Evolutionary conservation across 2,888 invertebrate genomes (phyloP).

Genomic region (Scrobipalpa costella): DNA sequence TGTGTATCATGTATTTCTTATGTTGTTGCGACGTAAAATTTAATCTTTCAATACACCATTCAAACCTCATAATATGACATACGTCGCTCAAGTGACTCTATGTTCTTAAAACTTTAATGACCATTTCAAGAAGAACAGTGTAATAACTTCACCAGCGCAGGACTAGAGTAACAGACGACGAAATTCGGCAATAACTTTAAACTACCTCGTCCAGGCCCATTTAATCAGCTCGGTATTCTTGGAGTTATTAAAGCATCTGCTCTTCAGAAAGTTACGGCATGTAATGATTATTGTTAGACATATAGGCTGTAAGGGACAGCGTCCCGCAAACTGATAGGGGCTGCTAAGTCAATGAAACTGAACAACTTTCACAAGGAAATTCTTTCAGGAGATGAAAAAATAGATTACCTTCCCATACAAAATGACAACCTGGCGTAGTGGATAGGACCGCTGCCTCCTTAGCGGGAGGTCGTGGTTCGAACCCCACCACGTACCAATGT

Average conservation of each 20-base stretch:
- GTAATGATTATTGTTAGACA: not conserved
- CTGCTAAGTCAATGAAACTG: no score
- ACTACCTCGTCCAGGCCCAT: constrained; percentile 16
- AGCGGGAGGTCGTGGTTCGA: no score
- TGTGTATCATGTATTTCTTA: no score
- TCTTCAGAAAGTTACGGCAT: not conserved
- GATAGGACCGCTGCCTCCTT: no score
- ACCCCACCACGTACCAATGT: no score
- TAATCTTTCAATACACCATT: not conserved
- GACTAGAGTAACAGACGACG: constrained; percentile 5
- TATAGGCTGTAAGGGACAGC: no score
- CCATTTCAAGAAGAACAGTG: not conserved
- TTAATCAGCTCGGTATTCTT: constrained; percentile 16
- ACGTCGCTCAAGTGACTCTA: not conserved
- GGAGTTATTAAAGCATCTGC: constrained; percentile 6
- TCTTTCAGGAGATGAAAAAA: no score
- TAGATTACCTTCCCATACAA: no score
- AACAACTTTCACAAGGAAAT: no score
- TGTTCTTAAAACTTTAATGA: not conserved
- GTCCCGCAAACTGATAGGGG: no score
- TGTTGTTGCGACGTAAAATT: no score
- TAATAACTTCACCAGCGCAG: not conserved
- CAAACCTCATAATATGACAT: not conserved
- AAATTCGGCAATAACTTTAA: constrained; percentile 20
- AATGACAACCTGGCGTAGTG: no score